These are phyloP conservation scores for Lota lota DNA, from an alignment of 2,113 vertebrate species.

Conservation along the genomic window DNA sequence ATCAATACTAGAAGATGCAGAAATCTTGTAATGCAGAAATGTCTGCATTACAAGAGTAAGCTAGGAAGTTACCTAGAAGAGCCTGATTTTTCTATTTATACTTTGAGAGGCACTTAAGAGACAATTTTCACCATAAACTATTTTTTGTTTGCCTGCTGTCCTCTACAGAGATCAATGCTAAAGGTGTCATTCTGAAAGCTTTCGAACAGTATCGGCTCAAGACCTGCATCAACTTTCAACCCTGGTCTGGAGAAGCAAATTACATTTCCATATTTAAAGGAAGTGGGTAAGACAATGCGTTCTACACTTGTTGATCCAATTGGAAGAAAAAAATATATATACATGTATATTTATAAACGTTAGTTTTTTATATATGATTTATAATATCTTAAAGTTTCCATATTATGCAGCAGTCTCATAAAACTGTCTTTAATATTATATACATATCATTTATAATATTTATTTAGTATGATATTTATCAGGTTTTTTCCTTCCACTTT, in stretches of 20 bases:
- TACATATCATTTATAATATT: not conserved
- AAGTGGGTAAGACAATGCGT: conserved; percentile 74
- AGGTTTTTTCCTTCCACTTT: no score
- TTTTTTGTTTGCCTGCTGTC: not conserved
- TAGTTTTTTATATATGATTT: no score
- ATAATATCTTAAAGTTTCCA: no score
- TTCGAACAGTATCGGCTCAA: conserved; percentile 92
- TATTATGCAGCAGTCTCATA: not conserved
- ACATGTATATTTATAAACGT: no score
- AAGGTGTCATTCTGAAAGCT: conserved; percentile 87
- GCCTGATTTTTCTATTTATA: no score
- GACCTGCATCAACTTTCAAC: conserved; percentile 92
- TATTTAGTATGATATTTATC: no score
- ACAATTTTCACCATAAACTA: no score
- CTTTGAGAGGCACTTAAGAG: no score
- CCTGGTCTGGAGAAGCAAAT: conserved; percentile 86
- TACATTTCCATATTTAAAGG: conserved; percentile 90
- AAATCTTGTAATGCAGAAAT: not conserved
- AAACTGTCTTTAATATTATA: no score
- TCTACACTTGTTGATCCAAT: no score
- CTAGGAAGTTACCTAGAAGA: no score
- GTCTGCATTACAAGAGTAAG: not conserved
- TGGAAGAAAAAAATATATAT: not conserved
- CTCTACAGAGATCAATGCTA: conserved; percentile 86
- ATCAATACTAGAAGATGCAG: no score